Base-by-base conservation (phyloP, 1,140 invertebrate genomes). In the Drosophila lacteicornis region DNA sequence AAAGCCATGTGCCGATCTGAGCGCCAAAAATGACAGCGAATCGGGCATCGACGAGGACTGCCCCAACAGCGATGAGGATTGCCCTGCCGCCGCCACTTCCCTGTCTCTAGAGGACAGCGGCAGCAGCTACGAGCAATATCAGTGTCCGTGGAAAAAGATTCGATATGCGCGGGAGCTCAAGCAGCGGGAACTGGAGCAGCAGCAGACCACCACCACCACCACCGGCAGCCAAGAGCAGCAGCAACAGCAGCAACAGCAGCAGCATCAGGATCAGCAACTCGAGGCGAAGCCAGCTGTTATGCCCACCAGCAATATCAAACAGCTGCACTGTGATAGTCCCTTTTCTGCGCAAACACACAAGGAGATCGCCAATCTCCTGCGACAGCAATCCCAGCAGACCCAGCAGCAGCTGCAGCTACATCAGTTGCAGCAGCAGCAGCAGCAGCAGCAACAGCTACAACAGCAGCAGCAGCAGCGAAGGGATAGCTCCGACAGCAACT, bases 121-220 rank as follows among this genome's bases (percentile, higher is more conserved):
- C 60, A 60, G 65, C 62, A 70, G 66, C 45, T 92, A 91, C 53
- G 91, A 92, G 70, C 90, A 91, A 33, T 91, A 91, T 82, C 86
- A 92, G 33, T 93, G 90, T 61, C 92, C 92, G 6, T 93, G 92
- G 92, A 93, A 93, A 56, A 93, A 93, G 70, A 93, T 92, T 13
- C 81, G 92, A 5, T 93, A 82, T 68, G 92, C 92, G 25, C 71
- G 92, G 3, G 92, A 93, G 79, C 83, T 91, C 8, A 92, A 92
- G 61, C 92, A 91, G 53, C 79, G 86, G n/a, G 85, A 92, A 67
- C 55, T 81, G 77, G 71, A 91, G 50, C 75, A 85, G 49, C 75
- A 68, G 67, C 66, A 53, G 19, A 76, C 15, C 47, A 82, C 58
- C 56, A 76, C 15, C 47, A 82, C 58, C 56, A 69, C 4, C 46